Percentiles rank a stretch among this genome's conserved stretches.
Evolutionary conservation across 2,797 vertebrate genomes (phyloP).

Genomic region (Buphagus erythrorhynchus): DNA sequence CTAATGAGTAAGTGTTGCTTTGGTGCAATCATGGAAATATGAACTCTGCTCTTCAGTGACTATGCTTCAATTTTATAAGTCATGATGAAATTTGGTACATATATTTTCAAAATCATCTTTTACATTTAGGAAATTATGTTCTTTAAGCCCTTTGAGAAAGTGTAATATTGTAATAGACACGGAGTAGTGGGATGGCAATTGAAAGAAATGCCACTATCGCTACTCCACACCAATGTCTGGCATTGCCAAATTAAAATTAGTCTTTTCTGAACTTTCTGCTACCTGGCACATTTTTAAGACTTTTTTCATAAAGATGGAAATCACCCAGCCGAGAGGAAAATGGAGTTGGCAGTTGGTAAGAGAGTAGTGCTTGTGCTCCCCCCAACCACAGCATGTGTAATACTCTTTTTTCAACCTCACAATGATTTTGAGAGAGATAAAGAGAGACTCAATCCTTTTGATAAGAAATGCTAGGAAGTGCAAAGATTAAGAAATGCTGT

Average conservation of each 20-base stretch:
- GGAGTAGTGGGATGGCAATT: not conserved
- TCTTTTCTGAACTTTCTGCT: not conserved
- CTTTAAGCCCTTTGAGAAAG: not conserved
- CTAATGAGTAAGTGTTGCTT: not conserved
- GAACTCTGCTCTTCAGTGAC: not conserved
- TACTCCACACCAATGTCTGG: not conserved
- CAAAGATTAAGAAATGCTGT: not conserved
- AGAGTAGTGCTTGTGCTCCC: not conserved
- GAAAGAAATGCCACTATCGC: not conserved
- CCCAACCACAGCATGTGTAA: accelerated
- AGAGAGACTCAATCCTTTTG: not conserved
- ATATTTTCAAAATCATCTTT: not conserved
- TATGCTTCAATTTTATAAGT: not conserved
- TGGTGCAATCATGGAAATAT: not conserved
- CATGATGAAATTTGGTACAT: not conserved
- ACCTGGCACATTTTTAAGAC: not conserved
- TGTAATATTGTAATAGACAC: not conserved
- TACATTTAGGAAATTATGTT: not conserved
- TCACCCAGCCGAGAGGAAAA: not conserved
- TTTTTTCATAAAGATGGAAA: not conserved
- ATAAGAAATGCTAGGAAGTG: not conserved
- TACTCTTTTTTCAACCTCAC: not conserved
- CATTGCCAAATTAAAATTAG: not conserved
- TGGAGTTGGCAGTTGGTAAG: not conserved
- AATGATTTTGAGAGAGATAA: not conserved